Evolutionary conservation across 2,797 vertebrate species (phyloP), one percentile per base, ranked within the genome.

Genomic region (Spinibarbus caldwelli): DNA sequence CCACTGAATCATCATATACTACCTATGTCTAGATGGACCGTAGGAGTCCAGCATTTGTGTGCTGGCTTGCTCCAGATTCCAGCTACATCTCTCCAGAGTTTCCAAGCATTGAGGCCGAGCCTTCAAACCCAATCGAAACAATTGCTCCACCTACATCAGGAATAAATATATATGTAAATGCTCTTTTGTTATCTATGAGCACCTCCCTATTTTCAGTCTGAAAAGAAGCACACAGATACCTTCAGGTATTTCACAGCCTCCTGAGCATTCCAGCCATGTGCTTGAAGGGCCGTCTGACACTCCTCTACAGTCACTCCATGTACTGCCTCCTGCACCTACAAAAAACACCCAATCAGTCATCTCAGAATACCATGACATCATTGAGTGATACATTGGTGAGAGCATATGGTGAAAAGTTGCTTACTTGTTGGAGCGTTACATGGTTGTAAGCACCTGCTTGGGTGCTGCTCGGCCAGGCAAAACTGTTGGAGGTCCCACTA

Each of bases 251-350:
- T 95, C 70, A 97, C 88, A 31, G 98, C 97, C 86, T 95, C 95
- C 41, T 95, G 93, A 62, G 96, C 9, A 21, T 87, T 97, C 97
- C 98, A 98, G 93, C 91, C 78, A 21, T 98, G 96, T 86, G 78
- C 96, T 94, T 97, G 96, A 91, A 99, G 93, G 47, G 97, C 97
- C 0, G 96, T 85, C 90, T 96, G 95, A 92, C 97, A 97, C 91
- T 99, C 98, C 88, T 99, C 97, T 0, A 95, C 96, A 21, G 97
- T 99, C 86, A 99, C 98, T 0, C 98, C 98, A 0, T 99, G 98
- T 43, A 99, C 98, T 0, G 93, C 95, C 57, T 96, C 97, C 90
- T 98, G 98, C 76, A 99, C 97, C 98, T 99, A 67, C 72, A n/a
- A 87, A 29, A 85, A 23, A 82, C 80, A 80, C 84, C 29, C 47